These are phyloP conservation scores for Bubalus kerabau DNA, from an alignment of 2,113 vertebrate species.

Conservation along the genomic window DNA sequence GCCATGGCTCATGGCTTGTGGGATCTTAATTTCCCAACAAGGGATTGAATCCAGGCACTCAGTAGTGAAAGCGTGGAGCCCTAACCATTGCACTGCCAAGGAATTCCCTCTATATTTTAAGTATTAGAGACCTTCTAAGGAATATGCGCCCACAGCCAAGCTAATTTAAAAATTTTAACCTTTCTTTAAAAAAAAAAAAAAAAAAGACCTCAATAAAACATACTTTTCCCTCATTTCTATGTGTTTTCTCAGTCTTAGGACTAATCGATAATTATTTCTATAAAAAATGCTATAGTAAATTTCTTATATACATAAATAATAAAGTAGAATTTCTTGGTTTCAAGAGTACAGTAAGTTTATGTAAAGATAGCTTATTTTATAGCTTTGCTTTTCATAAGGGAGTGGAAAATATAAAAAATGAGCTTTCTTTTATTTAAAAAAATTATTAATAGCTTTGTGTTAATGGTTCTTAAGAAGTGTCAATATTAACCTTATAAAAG, in stretches of 20 bases:
- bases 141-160: neutral
- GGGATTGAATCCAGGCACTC: neutral
- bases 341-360: neutral
- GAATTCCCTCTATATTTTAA: neutral
- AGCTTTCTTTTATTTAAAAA: constrained; percentile 14
- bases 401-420: neutral
- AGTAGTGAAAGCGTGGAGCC: neutral
- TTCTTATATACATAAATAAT: neutral
- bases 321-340: neutral
- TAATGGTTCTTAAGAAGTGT: neutral
- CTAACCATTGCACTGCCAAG: neutral
- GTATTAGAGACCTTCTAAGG: neutral
- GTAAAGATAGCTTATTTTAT: neutral
- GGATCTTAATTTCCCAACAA: neutral
- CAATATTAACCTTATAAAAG: neutral
- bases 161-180: neutral
- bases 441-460: neutral
- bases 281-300: neutral
- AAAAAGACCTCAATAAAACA: neutral
- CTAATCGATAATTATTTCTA: constrained; percentile 15
- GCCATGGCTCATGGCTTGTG: neutral
- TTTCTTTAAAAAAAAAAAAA: neutral
- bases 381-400: neutral
- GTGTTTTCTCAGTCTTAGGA: neutral
- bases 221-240: neutral